Evolutionary conservation across 2,113 vertebrate species (phyloP).

Genomic region (Embiotoca jacksoni): DNA sequence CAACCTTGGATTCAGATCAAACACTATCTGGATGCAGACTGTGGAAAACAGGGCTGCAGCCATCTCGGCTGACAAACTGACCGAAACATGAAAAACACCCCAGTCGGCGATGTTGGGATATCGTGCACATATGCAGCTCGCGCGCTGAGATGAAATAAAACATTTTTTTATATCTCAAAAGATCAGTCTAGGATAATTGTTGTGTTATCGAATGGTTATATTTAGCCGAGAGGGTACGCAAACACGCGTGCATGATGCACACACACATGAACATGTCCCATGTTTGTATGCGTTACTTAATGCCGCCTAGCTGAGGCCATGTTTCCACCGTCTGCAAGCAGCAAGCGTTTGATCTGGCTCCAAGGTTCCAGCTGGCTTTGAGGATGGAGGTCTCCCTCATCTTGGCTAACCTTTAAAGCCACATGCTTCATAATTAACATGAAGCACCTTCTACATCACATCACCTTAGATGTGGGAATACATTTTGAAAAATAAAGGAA

Average conservation of each 20-base stretch:
- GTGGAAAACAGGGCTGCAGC: constrained; percentile 39
- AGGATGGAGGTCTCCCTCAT: constrained; percentile 69
- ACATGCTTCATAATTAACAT: constrained; percentile 66
- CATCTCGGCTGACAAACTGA: constrained; percentile 20
- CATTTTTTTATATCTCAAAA: constrained; percentile 4
- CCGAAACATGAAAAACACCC: constrained; percentile 38
- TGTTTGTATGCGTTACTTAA: constrained; percentile 39
- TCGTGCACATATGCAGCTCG: not conserved
- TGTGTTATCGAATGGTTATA: not conserved
- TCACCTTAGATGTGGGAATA: constrained; percentile 26
- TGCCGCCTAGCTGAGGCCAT: constrained; percentile 41
- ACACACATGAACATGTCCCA: not conserved
- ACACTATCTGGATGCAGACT: constrained; percentile 44
- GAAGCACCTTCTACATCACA: constrained; percentile 45
- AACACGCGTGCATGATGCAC: not conserved
- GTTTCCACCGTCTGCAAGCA: constrained; percentile 58
- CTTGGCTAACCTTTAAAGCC: constrained; percentile 74
- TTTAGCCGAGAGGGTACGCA: constrained; percentile 4
- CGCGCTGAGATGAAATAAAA: constrained; percentile 35
- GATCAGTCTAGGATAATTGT: constrained; percentile 16
- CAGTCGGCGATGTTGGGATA: not conserved
- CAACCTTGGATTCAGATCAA: constrained; percentile 64
- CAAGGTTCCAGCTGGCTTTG: constrained; percentile 76
- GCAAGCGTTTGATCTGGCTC: constrained; percentile 70
- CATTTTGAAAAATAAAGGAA: not conserved